Evolutionary conservation across 2,113 vertebrate genomes (phyloP).

Genomic region (Seriola quinqueradiata): DNA sequence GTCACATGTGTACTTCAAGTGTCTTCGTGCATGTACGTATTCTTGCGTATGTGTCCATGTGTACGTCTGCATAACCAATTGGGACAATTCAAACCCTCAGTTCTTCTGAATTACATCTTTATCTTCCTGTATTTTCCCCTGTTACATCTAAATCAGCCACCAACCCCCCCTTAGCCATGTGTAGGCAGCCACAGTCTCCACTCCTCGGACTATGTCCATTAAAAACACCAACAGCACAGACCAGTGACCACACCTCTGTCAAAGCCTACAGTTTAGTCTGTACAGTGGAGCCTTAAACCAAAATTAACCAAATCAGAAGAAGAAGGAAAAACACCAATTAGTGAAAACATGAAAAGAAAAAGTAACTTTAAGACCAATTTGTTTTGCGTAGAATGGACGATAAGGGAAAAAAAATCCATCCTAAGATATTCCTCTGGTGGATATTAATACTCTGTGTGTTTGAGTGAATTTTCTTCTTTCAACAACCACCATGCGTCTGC

Average conservation of each 20-base stretch:
- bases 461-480: background rate
- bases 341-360: background rate
- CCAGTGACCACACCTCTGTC: slow-evolving; percentile 39
- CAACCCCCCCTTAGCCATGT: slow-evolving; percentile 22
- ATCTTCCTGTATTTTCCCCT: slow-evolving; percentile 53
- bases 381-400: background rate
- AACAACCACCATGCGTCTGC: background rate
- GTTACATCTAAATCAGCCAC: slow-evolving; percentile 56
- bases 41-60: slow-evolving; percentile 14
- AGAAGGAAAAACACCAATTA: background rate
- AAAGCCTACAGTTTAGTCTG: slow-evolving; percentile 18
- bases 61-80: slow-evolving; percentile 45
- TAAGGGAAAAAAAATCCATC: too few relatives aligned
- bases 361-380: background rate
- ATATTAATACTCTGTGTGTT: background rate
- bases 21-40: slow-evolving; percentile 28
- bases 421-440: background rate
- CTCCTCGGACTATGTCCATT: slow-evolving; percentile 29
- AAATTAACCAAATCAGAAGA: slow-evolving; percentile 6
- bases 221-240: slow-evolving; percentile 48
- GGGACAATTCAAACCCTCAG: slow-evolving; percentile 47
- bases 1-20: slow-evolving; percentile 52
- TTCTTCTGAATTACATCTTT: slow-evolving; percentile 66
- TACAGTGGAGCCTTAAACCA: background rate
- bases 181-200: slow-evolving; percentile 38